phyloP scores from a whole-genome alignment of 2,888 invertebrate genomes.

The Protonemura montana region DNA sequence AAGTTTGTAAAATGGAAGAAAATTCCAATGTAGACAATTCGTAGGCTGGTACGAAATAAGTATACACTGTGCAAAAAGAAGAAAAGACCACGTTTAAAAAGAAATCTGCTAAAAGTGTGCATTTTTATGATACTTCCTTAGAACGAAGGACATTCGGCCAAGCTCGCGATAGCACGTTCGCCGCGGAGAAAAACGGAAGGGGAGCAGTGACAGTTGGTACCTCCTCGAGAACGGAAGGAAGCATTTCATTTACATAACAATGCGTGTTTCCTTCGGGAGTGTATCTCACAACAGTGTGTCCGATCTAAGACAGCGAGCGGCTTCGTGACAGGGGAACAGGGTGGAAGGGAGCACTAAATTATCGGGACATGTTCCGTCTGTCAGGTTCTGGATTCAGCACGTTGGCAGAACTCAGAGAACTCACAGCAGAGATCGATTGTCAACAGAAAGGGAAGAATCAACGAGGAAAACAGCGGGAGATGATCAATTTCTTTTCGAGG shows the following conservation, averaged over 20 bases:
- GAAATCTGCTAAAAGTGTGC: not conserved
- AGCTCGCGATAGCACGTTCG: not conserved
- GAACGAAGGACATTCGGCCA: not conserved
- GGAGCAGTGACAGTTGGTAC: conserved; percentile 32
- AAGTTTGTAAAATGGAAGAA: not conserved
- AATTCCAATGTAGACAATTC: not conserved
- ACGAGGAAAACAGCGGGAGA: not conserved
- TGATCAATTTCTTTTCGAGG: not conserved
- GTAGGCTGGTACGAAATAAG: not conserved
- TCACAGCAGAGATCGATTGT: not conserved
- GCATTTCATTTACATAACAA: conserved; percentile 38
- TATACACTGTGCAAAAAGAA: not conserved
- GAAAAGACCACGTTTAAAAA: not conserved
- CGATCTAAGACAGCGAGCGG: not conserved
- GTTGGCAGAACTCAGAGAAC: not conserved
- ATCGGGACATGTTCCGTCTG: not conserved
- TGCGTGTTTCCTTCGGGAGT: conserved; percentile 29
- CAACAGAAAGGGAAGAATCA: not conserved
- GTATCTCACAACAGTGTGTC: not conserved
- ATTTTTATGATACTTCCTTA: not conserved
- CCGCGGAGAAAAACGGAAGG: not conserved
- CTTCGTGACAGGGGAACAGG: not conserved
- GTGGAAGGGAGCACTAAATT: not conserved
- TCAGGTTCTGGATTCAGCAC: not conserved
- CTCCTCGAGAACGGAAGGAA: conserved; percentile 35